Base-by-base conservation (phyloP, 2,797 vertebrate genomes). In the Steatocranus sp. region DNA sequence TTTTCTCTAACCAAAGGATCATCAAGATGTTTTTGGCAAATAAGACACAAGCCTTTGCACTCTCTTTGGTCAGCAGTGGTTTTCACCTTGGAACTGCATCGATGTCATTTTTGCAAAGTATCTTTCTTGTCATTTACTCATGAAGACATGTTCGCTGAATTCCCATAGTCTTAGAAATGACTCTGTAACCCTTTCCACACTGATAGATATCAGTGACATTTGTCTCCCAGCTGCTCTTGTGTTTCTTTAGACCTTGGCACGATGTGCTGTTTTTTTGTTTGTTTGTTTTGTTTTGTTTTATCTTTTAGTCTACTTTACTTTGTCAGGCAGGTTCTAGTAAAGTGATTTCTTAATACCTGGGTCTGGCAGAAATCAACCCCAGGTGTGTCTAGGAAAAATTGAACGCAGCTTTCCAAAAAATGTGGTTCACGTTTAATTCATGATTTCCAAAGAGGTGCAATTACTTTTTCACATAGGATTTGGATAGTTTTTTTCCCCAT, bases 401-500 rank as follows among this genome's bases (percentile, higher is more conserved):
- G 30, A 61, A 36, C 2, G 4, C 56, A 61, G 56, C 18, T 61
- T 61, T 34, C 6, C 30, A 34, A 61, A 61, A 61, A 34, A 34
- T n/a, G 56, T 61, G 56, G 56, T 61, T 61, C 18, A 61, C 10
- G 1, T 36, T 61, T 20, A 12, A 61, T 61, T 61, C 3, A 12
- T 3, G 3, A 61, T 61, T 2, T 61, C 17, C 56, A 36, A 61
- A 34, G 56, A 34, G 11, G 32, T 1, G 32, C 18, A 36, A 36
- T 61, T 61, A 61, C 58, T 36, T 36, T 36, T 61, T 36, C 4
- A 61, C 32, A 61, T 36, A 36, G 32, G 58, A 18, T 36, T 36
- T 63, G 0, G 0, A 20, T 36, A 63, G 11, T 11, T 63, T 63
- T 36, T 1, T 0, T 0, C 18, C 32, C 18, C 58, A 12, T 63